Evolutionary conservation across 2,113 vertebrate genomes (phyloP).

Genomic region (Python bivittatus): DNA sequence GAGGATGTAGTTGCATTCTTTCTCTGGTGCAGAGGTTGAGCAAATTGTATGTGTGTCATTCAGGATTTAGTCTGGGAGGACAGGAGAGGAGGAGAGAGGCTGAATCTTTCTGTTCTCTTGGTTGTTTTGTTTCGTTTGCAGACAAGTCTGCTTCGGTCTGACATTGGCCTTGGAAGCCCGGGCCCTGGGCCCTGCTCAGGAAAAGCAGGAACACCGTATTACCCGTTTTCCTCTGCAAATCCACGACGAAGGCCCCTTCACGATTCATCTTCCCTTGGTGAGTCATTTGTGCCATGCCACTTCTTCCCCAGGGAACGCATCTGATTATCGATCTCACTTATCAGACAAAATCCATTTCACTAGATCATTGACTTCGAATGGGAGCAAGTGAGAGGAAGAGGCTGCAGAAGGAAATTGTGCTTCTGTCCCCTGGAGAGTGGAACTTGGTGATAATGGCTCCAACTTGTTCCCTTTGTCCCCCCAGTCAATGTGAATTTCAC

Average conservation of each 20-base stretch:
- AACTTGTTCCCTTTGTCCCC: background rate
- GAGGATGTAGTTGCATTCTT: background rate
- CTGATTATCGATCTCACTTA: background rate
- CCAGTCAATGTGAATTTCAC: background rate
- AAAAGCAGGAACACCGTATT: conserved; percentile 87
- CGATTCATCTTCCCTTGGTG: conserved; percentile 85
- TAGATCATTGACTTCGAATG: background rate
- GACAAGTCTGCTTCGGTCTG: conserved; percentile 83
- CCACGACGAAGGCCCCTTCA: conserved; percentile 89
- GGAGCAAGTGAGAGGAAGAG: background rate
- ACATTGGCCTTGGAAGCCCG: conserved; percentile 84
- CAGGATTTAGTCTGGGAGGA: background rate
- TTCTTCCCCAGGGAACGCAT: background rate
- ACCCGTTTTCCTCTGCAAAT: conserved; percentile 85
- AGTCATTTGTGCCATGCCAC: conserved; percentile 24
- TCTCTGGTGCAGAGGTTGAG: background rate
- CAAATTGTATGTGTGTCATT: background rate
- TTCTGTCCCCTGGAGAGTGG: background rate
- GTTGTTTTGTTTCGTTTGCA: conserved; percentile 65
- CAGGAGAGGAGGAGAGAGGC: background rate
- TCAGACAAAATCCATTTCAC: background rate
- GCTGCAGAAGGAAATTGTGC: background rate
- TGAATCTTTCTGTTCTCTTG: conserved; percentile 15
- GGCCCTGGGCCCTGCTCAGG: conserved; percentile 83
- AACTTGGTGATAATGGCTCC: background rate